Evolutionary conservation across 1,140 invertebrate genomes (phyloP), one percentile per base, ranked within the genome.

Genomic region (Pseudomyrmex concolor): DNA sequence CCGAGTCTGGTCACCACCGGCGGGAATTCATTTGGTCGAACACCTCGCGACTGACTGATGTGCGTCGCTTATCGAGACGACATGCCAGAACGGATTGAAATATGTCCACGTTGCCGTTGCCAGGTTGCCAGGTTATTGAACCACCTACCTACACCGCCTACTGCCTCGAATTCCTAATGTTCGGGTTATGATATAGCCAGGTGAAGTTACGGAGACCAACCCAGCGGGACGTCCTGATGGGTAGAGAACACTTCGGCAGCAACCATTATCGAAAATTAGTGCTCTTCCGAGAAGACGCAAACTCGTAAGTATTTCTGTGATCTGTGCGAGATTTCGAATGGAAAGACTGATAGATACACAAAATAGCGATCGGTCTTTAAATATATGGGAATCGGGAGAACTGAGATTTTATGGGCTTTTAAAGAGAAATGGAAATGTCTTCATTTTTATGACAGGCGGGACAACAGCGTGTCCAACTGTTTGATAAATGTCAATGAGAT

Each of bases 151-250:
- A 34, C 34, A 54, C 55, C 66, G 55, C 77, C 70, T 25, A 22
- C 64, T 48, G 19, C 70, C 81, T 88, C 88, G 84, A 89, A 91
- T 91, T 91, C 88, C 90, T 89, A 84, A 89, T 87, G 89, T 89
- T 86, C 82, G 78, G 48, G 87, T 89, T 88, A 82, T 86, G 86
- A 86, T 88, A 80, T 13, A 76, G 86, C 48, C 64, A 57, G 34
- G 83, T 81, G 77, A 89, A 89, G 78, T 89, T 89, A 89, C 74
- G 85, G 64, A 71, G 74, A 70, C 83, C 78, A 15, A 45, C 88
- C 17, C 88, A 85, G 88, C 85, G 71, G 88, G 88, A 87, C 62
- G 57, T 86, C 68, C 45, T 60, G 64, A 85, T 85, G 70, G 85
- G 70, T 84, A 84, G 74, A 85, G 86, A 88, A 88, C 55, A 88